Percentiles rank a stretch among this genome's conserved stretches.
phyloP scores from a whole-genome alignment of 2,797 vertebrate genomes.

The Gallinago stenura region DNA sequence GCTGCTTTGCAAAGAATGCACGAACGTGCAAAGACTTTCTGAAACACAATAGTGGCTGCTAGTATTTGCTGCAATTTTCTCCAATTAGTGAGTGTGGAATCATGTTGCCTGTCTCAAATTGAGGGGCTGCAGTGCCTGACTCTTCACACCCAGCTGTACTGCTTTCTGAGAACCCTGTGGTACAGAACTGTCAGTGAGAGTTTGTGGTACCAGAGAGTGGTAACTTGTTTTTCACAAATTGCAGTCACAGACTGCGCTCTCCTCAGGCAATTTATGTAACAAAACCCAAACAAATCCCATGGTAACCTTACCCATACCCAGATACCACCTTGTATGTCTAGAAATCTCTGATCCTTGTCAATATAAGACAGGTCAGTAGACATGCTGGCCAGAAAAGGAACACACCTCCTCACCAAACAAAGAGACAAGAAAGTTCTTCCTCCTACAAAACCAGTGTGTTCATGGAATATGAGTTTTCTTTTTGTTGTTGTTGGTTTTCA shows the following conservation, averaged over 20 bases:
- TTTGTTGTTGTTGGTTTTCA: too few relatives aligned
- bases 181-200: not conserved
- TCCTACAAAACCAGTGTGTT: not conserved
- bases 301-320: not conserved
- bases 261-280: not conserved
- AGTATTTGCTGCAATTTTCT: not conserved
- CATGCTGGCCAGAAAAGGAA: not conserved
- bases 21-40: accelerated
- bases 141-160: accelerated
- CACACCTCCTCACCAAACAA: not conserved
- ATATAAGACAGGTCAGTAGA: not conserved
- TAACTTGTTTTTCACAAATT: not conserved
- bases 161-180: not conserved
- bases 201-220: not conserved
- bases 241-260: not conserved
- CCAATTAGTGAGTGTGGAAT: not conserved
- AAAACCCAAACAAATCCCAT: not conserved
- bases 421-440: not conserved
- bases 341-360: not conserved
- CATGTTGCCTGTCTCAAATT: accelerated
- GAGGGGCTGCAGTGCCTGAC: not conserved
- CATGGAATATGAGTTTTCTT: not conserved
- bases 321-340: not conserved
- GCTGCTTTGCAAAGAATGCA: not conserved
- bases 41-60: not conserved